Base-by-base conservation (phyloP, 2,888 invertebrate species). In the Diloba caeruleocephala region DNA sequence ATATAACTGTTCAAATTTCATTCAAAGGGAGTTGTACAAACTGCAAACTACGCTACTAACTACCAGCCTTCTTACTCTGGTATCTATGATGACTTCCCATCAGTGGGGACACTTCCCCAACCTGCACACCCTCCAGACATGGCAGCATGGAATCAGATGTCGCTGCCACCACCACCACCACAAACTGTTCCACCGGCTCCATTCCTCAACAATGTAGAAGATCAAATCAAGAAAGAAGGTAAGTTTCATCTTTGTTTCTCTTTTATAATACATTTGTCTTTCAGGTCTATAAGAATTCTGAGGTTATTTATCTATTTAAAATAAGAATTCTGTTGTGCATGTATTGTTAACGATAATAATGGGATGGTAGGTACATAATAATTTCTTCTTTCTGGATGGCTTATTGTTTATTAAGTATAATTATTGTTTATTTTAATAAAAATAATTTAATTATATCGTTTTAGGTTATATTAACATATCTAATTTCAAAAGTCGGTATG, bases 151-250 rank as follows among this genome's bases (percentile, higher is more conserved):
- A 92, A 90, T 61, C 91, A 91, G 61, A 87, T 90, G 87, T 87
- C 90, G 0, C 71, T 92, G 21, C 91, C 90, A 0, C 89, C 90
- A 0, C 80, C 82, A 1, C 71, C 71, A 5, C 69, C 82, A 0
- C 79, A 79, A n/a, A 15, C 45, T 1, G 74, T 76, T 0, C 81
- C 79, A 7, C 77, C 84, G 0, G 76, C 80, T 8, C 76, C 80
- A 0, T 74, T 82, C 32, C 71, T 84, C 8, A 84, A 80, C 51
- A 89, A 87, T 62, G 81, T 88, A 39, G 94, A 89, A 69, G 94
- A 94, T 43, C 92, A 94, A 61, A 84, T 92, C 10, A 94, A 94
- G 69, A 94, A 94, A 84, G 94, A 94, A 85, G 94, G 94, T 94
- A 84, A 61, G 74, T 0, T 10, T 10, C 29, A 44, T 15, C 17